Base-by-base conservation (phyloP, 1,140 invertebrate species). In the Vanessa atalanta region DNA sequence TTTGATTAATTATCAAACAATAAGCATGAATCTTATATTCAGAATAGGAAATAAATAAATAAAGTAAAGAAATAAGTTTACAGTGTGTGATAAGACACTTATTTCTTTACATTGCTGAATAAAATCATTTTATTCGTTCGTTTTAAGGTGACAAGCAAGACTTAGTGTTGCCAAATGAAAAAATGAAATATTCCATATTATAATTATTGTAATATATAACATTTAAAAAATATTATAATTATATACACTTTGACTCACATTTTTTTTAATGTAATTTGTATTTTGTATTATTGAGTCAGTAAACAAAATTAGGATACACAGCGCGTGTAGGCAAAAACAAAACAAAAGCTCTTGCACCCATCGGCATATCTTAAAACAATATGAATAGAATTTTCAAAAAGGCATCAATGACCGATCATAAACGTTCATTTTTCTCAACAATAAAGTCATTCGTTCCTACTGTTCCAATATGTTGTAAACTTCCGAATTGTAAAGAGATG, bases 371-470 rank as follows among this genome's bases (percentile, higher is more conserved):
- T 83, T 81, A 75, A 79, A 80, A 83, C 79, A 78, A 83, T 78
- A 80, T 79, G 80, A 80, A 82, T 72, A 64, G 72, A 64, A 14
- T 64, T 71, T 79, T 81, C 63, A 67, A 83, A 75, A 76, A 26
- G 66, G 37, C 60, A 80, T 88, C 83, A 90, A 89, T 64, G 70
- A 64, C 8, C 57, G 20, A 70, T 85, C 79, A 79, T 90, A 90
- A 90, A 90, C 77, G 70, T 76, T 72, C 68, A 86, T 88, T 89
- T 82, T 88, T 83, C 71, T 69, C 61, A 77, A 80, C 81, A 89
- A 89, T 88, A 87, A 88, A 87, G 68, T 81, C 76, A 88, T 89
- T 84, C 77, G 73, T 83, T 86, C 88, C 89, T 91, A 89, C 89
- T 88, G 89, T 87, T 83, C 73, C 75, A 76, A 72, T 75, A 71